A percentile compares a stretch with the other conserved stretches of the same genome.
Evolutionary conservation across 2,888 invertebrate species (phyloP).

Genomic region (Podotricha telesiphe): DNA sequence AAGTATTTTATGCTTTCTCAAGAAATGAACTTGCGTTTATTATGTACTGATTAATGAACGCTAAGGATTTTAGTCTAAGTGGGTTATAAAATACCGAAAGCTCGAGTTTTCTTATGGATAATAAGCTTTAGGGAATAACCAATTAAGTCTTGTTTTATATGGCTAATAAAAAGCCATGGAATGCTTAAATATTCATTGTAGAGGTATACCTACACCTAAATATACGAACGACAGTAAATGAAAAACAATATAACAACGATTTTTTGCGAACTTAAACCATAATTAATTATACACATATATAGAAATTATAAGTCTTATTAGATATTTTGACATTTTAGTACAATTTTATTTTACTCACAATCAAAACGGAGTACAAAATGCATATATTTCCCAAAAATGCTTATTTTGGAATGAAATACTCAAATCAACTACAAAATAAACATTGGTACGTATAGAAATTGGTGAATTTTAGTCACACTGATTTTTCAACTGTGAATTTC

Average conservation of each 20-base stretch:
- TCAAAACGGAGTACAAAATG: no score
- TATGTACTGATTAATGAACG: constrained; percentile 10
- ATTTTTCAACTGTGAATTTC: constrained; percentile 25
- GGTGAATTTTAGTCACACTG: neutral
- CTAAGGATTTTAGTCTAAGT: neutral
- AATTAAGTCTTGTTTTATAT: neutral
- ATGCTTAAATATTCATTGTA: neutral
- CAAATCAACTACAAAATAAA: no score
- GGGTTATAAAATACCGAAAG: neutral
- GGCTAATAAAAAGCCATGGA: neutral
- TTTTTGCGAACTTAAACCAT: no score
- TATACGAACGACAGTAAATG: no score
- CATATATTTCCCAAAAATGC: no score
- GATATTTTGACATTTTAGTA: no score
- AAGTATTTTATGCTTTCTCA: constrained; percentile 27
- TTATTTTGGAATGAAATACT: no score
- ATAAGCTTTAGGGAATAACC: neutral
- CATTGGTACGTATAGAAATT: neutral
- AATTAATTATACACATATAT: no score
- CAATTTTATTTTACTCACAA: no score
- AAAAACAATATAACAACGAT: no score
- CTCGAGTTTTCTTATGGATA: neutral
- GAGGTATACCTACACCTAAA: no score
- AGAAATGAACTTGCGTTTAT: constrained; percentile 10
- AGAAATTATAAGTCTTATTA: no score